Evolutionary conservation across 1,140 invertebrate species (phyloP), one percentile per base, ranked within the genome.

Genomic region (Drosophila parabipectinata): DNA sequence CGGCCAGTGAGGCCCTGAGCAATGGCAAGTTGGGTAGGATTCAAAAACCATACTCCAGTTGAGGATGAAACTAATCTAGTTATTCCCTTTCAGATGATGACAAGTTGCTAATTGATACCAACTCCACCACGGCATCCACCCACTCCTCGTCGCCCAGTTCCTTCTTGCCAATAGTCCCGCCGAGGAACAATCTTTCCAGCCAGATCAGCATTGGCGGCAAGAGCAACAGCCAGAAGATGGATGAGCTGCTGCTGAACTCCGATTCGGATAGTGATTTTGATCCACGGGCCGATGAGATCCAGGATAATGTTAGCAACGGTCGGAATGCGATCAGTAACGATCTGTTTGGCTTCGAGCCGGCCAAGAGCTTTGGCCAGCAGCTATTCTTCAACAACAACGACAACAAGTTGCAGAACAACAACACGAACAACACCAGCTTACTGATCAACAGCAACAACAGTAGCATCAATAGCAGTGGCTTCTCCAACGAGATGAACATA

Each of bases 221-320:
- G 66, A 95, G 95, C 60, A 92, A 94, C 24, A 96, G 96, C 51
- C 95, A 96, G 5, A 96, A 96, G 92, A 92, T 97, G 58, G 96
- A 98, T 92, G 97, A 96, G 68, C 92, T 98, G 26, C 88, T 97
- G 1, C 93, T 98, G 72, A 96, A 97, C 87, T 94, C 94, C 9
- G 96, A 97, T 90, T 95, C 96, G 44, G 95, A 97, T 77, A 95
- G 94, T 57, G 95, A 95, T 91, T 97, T 97, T 79, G 95, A 97
- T 92, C 96, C 96, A 5, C 93, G 96, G 44, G 95, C 95, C 45
- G 94, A 94, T 76, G 95, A 96, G 83, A 93, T 93, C 45, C 93
- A 94, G 63, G 91, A 92, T 10, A 89, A 78, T 61, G 88, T 85
- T 39, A 78, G 84, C 79, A 91, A 81, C 41, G 90, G 84, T 51